phyloP scores from a whole-genome alignment of 2,113 vertebrate species.

The Cynopterus brachyotis region DNA sequence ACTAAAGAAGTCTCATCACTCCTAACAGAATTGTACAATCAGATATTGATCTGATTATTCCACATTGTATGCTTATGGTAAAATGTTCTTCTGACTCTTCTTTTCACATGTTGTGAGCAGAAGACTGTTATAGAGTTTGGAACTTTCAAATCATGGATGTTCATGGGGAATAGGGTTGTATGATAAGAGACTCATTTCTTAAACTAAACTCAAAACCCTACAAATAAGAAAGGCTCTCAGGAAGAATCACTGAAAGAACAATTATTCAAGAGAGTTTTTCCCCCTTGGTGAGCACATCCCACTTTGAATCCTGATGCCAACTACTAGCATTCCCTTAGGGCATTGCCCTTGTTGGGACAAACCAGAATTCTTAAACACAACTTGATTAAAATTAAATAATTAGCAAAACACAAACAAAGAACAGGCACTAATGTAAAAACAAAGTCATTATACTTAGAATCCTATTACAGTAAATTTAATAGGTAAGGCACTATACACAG shows the following conservation, averaged over 20 bases:
- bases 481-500: not conserved
- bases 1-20: not conserved
- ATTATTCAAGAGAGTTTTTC: not conserved
- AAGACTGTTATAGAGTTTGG: not conserved
- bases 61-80: not conserved
- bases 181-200: not conserved
- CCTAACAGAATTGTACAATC: not conserved
- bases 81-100: not conserved
- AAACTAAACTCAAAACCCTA: not conserved
- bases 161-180: not conserved
- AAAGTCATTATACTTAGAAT: not conserved
- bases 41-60: not conserved
- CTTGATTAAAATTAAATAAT: not conserved
- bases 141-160: conserved; percentile 10
- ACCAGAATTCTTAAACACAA: not conserved
- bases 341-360: not conserved
- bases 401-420: not conserved
- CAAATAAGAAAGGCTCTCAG: not conserved
- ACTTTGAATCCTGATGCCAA: not conserved
- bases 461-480: not conserved
- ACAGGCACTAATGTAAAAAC: not conserved
- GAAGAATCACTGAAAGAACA: not conserved
- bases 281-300: not conserved
- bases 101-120: not conserved
- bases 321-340: no score